Evolutionary conservation across 1,140 invertebrate genomes (phyloP).

Genomic region (Cydia splendana): DNA sequence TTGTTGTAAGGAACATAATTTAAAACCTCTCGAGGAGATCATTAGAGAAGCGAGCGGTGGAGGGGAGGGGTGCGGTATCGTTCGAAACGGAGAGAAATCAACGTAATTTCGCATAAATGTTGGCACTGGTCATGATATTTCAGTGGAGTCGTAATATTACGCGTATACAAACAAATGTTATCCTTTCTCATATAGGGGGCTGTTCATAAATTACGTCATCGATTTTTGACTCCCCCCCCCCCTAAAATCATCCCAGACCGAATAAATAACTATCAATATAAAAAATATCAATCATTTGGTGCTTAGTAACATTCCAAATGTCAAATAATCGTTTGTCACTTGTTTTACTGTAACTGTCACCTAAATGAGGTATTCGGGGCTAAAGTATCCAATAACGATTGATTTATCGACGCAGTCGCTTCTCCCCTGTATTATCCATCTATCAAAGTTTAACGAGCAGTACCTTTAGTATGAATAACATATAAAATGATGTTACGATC

Average conservation of each 20-base stretch:
- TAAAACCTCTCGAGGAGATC: constrained; percentile 72
- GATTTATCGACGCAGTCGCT: constrained; percentile 59
- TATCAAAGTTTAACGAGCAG: constrained; percentile 67
- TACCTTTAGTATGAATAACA: constrained; percentile 56
- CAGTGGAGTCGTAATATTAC: not conserved
- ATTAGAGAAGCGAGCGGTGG: constrained; percentile 57
- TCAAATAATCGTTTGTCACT: constrained; percentile 9
- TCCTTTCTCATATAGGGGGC: not conserved
- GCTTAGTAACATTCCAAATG: not conserved
- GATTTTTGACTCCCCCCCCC: no score
- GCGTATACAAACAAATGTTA: not conserved
- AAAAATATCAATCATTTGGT: no score
- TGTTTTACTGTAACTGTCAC: not conserved
- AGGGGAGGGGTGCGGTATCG: not conserved
- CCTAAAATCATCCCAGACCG: no score
- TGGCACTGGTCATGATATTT: constrained; percentile 18
- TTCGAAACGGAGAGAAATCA: constrained; percentile 1
- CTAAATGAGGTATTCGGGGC: not conserved
- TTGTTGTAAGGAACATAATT: constrained; percentile 76
- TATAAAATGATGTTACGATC: constrained; percentile 58
- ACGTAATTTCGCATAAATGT: not conserved
- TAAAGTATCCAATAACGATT: constrained; percentile 34
- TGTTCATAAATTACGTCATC: no score
- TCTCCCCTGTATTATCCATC: constrained; percentile 67
- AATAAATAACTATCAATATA: no score